Evolutionary conservation across 2,113 vertebrate genomes (phyloP), one percentile per base, ranked within the genome.

Genomic region (Psephotus haematonotus): DNA sequence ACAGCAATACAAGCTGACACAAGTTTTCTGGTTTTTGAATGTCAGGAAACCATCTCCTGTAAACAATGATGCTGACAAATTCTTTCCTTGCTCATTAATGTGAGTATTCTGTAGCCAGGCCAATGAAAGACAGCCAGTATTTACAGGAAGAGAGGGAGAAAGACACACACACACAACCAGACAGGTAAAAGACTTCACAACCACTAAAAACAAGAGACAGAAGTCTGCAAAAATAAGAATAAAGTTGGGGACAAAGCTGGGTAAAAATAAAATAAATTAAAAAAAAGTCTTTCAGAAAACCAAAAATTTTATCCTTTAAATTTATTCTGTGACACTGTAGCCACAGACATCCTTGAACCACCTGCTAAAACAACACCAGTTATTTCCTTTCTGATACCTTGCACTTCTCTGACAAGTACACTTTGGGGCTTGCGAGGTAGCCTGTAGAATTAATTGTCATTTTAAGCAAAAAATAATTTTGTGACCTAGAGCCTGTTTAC

Each of bases 141-240:
- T 96, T 82, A 78, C 28, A 91, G 50, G 53, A 91, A 81, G 52
- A 90, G 63, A 90, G 93, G 82, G 86, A 97, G 81, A 95, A 62
- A 94, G 59, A 97, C 74, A 97, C 44, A 95, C 44, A 97, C 35
- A 95, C 44, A 95, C 86, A 97, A 89, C 11, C 67, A 93, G 93
- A 97, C 92, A 93, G 62, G 82, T 84, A 89, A 41, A 94, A 76
- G 86, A 96, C 84, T 91, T 88, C 39, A 97, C 86, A 80, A 88
- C 62, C 86, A 95, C 63, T 85, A 50, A 90, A 90, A 94, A 89
- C 72, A 70, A 82, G 29, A 49, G 87, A 93, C 85, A 86, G 24
- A 77, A 88, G 17, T 64, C 77, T 79, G n/a, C 16, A 93, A 85
- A 93, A 91, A 28, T 37, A 69, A 68, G 25, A 74, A 52, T 33